phyloP scores from a whole-genome alignment of 1,140 invertebrate species.

The Nilaparvata lugens region DNA sequence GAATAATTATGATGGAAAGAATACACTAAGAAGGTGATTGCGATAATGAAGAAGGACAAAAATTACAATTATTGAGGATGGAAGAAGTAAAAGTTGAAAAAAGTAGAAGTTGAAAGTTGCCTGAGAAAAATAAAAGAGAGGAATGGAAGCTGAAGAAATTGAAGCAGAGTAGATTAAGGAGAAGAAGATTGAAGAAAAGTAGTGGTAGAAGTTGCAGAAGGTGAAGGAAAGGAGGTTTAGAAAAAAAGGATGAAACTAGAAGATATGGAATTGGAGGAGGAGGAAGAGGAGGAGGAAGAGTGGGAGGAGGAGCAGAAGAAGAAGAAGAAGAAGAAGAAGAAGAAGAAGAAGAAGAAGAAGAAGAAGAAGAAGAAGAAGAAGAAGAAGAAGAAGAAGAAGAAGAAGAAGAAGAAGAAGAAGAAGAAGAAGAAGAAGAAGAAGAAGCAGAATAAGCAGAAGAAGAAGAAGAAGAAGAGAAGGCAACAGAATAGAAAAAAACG shows the following conservation, averaged over 20 bases:
- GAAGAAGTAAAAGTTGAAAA: too few relatives aligned
- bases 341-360: not conserved
- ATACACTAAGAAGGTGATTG: too few relatives aligned
- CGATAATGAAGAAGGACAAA: too few relatives aligned
- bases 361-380: conserved; percentile 2
- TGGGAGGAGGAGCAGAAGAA: not conserved
- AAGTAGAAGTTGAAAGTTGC: too few relatives aligned
- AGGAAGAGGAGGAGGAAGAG: not conserved
- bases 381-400: not conserved
- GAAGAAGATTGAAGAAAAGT: too few relatives aligned
- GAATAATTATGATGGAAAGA: not conserved
- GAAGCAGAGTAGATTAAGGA: too few relatives aligned
- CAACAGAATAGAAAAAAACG: not conserved
- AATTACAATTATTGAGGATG: too few relatives aligned
- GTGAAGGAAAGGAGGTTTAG: not conserved
- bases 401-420: conserved; percentile 1
- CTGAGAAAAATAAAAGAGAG: too few relatives aligned
- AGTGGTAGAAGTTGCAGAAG: too few relatives aligned
- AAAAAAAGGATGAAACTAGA: not conserved
- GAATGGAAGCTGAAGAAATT: too few relatives aligned
- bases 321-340: not conserved
- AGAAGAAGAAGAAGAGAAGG: not conserved
- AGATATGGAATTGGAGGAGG: not conserved
- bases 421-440: not conserved
- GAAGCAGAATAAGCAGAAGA: not conserved